Conservation (phyloP, 2,888 invertebrate genomes). For the Drosophila nigricruria region DNA sequence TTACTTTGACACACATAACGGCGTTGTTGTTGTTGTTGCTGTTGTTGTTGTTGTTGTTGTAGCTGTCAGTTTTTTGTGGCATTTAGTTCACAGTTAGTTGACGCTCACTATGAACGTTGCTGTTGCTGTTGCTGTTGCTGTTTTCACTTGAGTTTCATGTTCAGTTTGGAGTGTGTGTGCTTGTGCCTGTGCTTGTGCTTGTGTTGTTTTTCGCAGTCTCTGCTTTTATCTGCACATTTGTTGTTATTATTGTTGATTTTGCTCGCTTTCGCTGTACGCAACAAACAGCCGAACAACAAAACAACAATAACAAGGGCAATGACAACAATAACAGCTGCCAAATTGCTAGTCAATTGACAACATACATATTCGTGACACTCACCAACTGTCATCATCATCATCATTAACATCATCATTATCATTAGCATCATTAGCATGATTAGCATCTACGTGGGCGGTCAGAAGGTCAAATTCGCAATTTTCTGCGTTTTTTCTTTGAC, state of each 20-base stretch:
- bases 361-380: constrained; percentile 54
- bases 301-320: constrained; percentile 47
- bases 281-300: constrained; percentile 15
- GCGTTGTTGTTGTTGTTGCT: constrained; percentile 35
- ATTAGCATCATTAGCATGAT: constrained; percentile 39
- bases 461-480: constrained; percentile 54
- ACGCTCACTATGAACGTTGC: constrained; percentile 48
- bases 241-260: constrained; percentile 48
- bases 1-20: constrained; percentile 77
- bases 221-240: constrained; percentile 71
- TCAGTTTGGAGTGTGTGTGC: constrained; percentile 28
- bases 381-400: constrained; percentile 40
- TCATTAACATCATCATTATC: constrained; percentile 1
- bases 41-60: constrained; percentile 33
- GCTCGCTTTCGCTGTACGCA: constrained; percentile 52
- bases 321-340: constrained; percentile 61
- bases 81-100: constrained; percentile 66
- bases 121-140: constrained; percentile 50
- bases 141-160: constrained; percentile 64
- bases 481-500: constrained; percentile 17
- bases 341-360: constrained; percentile 64
- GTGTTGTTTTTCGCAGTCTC: constrained; percentile 44
- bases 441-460: constrained; percentile 59
- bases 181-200: neutral
- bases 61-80: constrained; percentile 55